Conservation (phyloP, 2,888 invertebrate genomes). For the Ophion costatus region DNA sequence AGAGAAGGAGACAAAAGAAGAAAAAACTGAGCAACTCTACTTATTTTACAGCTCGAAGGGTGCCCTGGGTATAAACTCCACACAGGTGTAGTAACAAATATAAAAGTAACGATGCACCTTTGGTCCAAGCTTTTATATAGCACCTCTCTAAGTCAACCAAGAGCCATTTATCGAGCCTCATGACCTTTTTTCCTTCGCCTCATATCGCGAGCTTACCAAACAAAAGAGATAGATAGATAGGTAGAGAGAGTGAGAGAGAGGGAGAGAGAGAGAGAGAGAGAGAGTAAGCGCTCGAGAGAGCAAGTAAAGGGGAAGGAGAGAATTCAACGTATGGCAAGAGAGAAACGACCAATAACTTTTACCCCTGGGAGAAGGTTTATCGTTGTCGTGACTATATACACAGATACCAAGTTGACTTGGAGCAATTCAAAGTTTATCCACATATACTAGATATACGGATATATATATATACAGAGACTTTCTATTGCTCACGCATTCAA, state of each 20-base stretch:
- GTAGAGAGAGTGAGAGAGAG: slow-evolving; percentile 21
- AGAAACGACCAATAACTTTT: slow-evolving; percentile 65
- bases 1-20: slow-evolving; percentile 3
- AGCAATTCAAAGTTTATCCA: slow-evolving; percentile 1
- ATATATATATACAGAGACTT: slow-evolving; percentile 8
- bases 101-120: slow-evolving; percentile 57
- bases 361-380: slow-evolving; percentile 61
- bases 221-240: slow-evolving; percentile 9
- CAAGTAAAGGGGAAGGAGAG: background rate
- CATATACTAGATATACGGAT: background rate
- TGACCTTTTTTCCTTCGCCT: slow-evolving; percentile 57
- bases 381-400: slow-evolving; percentile 37
- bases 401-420: slow-evolving; percentile 8
- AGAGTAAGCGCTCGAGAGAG: slow-evolving; percentile 17
- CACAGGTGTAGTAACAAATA: slow-evolving; percentile 45
- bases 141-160: slow-evolving; percentile 6
- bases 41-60: slow-evolving; percentile 53
- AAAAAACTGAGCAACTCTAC: slow-evolving; percentile 36
- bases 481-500: slow-evolving; percentile 62
- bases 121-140: slow-evolving; percentile 21
- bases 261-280: slow-evolving; percentile 8
- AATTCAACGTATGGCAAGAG: slow-evolving; percentile 1
- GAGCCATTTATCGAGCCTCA: slow-evolving; percentile 45
- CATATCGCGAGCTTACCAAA: slow-evolving; percentile 50
- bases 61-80: slow-evolving; percentile 20